Evolutionary conservation across 2,888 invertebrate species (phyloP).

Genomic region (Drosophila peninsularis): DNA sequence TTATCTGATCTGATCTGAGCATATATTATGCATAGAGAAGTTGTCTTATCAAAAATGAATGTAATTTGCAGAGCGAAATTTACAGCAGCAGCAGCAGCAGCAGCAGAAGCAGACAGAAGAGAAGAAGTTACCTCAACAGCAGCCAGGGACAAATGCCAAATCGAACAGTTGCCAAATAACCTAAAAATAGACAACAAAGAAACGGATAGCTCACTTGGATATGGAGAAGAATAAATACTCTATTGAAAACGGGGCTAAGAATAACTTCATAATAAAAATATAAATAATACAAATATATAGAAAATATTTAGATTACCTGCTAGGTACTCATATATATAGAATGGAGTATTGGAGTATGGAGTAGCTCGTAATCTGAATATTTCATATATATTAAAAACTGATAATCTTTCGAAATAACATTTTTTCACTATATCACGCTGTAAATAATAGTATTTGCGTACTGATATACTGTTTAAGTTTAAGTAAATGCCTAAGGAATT

Average conservation of each 20-base stretch:
- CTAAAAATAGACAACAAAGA: constrained; percentile 27
- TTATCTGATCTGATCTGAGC: background rate
- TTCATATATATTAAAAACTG: too few relatives aligned
- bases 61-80: constrained; percentile 25
- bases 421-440: too few relatives aligned
- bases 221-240: background rate
- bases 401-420: too few relatives aligned
- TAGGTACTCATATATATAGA: too few relatives aligned
- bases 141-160: constrained; percentile 36
- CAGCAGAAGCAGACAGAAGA: constrained; percentile 9
- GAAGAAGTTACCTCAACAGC: constrained; percentile 16
- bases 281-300: too few relatives aligned
- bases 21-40: background rate
- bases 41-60: constrained; percentile 10
- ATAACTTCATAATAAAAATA: background rate
- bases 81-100: constrained; percentile 2
- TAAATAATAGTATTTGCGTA: too few relatives aligned
- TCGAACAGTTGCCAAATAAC: constrained; percentile 62
- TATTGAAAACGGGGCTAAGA: background rate
- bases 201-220: background rate
- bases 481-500: too few relatives aligned
- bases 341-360: too few relatives aligned
- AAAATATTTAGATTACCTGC: too few relatives aligned
- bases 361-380: too few relatives aligned
- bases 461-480: too few relatives aligned